Evolutionary conservation across 2,888 invertebrate genomes (phyloP), one percentile per base, ranked within the genome.

Genomic region (Notodonta ziczac): DNA sequence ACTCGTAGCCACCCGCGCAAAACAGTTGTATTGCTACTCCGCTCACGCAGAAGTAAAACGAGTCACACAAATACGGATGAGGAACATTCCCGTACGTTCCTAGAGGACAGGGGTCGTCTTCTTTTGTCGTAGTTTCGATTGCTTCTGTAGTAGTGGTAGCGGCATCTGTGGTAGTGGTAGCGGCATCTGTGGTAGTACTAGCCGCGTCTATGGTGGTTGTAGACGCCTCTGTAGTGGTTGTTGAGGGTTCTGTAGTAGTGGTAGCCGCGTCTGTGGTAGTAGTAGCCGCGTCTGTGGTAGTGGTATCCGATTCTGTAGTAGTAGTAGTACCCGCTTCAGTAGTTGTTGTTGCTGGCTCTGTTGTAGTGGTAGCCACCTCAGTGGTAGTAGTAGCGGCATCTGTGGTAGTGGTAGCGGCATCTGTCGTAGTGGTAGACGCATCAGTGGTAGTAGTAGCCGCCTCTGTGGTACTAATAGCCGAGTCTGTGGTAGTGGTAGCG

Each of bases 1-100:
- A 85, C 64, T 85, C 84, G 50, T 66, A 67, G 40, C 81, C 81
- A 0, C 67, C 68, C 5, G 69, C 64, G 52, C 82, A 82, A 7
- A 50, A 69, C 2, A 80, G 60, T 0, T 63, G 67, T 8, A 83
- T 66, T 0, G 78, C 60, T 5, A 8, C 53, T 0, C 74, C 73
- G 8, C 62, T 66, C 1, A 69, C 57, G 32, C 79, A 79, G 66
- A 77, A 60, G 50, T 69, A 77, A 58, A 70, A 81, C 14, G 65
- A 67, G 57, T 74, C 62, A 58, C 80, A 81, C 10, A 63, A 50
- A 0, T 65, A 56, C 1, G 76, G 78, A 54, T 81, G 73, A 2
- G 78, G 67, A 0, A 77, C 56, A 40, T 75, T 71, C 0, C 76
- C 78, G 9, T 76, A 71, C 1, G 62, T 60, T 0, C 70, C 76